Evolutionary conservation across 2,888 invertebrate genomes (phyloP).

Genomic region (Macrophya alboannulata): DNA sequence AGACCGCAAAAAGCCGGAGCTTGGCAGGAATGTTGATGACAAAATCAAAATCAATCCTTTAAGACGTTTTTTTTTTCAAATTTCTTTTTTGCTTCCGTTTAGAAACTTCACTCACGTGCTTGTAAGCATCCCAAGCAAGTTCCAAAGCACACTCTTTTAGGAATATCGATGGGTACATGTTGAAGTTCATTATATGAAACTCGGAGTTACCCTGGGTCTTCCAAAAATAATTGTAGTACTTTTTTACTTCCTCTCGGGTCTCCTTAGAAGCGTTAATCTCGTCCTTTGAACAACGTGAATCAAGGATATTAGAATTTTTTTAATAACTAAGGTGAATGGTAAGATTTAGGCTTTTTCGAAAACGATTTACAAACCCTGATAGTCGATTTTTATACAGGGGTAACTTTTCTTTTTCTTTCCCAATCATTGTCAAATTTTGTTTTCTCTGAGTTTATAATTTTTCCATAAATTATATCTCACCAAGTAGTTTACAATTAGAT

Average conservation of each 20-base stretch:
- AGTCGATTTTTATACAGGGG: no score
- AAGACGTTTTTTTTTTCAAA: neutral
- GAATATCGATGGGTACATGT: constrained; percentile 37
- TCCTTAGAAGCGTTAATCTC: constrained; percentile 8
- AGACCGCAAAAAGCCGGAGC: no score
- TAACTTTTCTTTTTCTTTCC: no score
- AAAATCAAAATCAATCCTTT: neutral
- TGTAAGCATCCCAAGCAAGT: constrained; percentile 37
- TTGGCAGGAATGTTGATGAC: no score
- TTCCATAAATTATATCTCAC: constrained; percentile 24
- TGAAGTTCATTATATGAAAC: constrained; percentile 27
- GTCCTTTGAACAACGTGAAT: constrained; percentile 1
- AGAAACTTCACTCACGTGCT: constrained; percentile 16
- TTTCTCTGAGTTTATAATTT: no score
- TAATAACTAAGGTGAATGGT: neutral
- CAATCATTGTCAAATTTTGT: no score
- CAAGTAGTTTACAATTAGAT: neutral
- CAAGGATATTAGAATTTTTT: neutral
- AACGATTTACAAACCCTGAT: neutral
- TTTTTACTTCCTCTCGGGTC: neutral
- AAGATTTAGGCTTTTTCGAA: neutral
- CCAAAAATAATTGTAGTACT: constrained; percentile 43
- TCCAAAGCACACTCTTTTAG: constrained; percentile 46
- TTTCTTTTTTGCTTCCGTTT: neutral
- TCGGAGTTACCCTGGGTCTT: constrained; percentile 35